phyloP scores from a whole-genome alignment of 2,113 vertebrate species.

The Caranx ignobilis region DNA sequence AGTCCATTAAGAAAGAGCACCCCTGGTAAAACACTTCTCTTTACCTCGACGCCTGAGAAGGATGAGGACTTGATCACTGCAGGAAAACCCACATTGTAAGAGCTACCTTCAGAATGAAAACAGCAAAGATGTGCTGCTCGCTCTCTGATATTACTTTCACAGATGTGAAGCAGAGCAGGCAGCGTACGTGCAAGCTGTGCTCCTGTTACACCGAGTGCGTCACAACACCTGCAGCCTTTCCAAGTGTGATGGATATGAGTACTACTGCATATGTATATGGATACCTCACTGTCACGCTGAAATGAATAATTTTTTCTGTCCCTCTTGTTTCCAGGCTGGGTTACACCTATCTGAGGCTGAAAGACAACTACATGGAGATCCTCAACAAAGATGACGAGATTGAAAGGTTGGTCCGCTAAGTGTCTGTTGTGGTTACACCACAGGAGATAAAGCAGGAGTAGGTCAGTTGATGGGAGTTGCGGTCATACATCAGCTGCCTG shows the following conservation, averaged over 20 bases:
- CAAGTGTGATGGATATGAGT: background rate
- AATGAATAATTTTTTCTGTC: background rate
- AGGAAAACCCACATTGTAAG: background rate
- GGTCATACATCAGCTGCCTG: constrained; percentile 19
- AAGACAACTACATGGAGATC: constrained; percentile 96
- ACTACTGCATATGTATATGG: background rate
- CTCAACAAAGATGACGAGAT: constrained; percentile 93
- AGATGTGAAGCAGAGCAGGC: background rate
- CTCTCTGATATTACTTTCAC: constrained; percentile 16
- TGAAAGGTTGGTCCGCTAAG: constrained; percentile 87
- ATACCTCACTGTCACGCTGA: background rate
- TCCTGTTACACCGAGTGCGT: constrained; percentile 24
- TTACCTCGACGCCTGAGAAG: background rate
- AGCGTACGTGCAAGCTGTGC: constrained; percentile 14
- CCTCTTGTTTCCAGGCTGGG: constrained; percentile 86
- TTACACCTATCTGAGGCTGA: constrained; percentile 94
- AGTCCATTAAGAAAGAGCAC: too few relatives aligned
- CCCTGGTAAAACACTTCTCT: background rate
- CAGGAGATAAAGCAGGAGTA: constrained; percentile 23
- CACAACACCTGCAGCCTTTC: constrained; percentile 18
- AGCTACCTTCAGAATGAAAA: constrained; percentile 16
- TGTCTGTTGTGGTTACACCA: constrained; percentile 46
- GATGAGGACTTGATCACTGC: background rate
- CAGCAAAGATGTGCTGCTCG: background rate
- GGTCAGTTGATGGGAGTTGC: constrained; percentile 31